A percentile compares a stretch with the other conserved stretches of the same genome.
Evolutionary conservation across 23 tunicate genomes (phyloP).

Genomic region (Halocynthia aurantium): DNA sequence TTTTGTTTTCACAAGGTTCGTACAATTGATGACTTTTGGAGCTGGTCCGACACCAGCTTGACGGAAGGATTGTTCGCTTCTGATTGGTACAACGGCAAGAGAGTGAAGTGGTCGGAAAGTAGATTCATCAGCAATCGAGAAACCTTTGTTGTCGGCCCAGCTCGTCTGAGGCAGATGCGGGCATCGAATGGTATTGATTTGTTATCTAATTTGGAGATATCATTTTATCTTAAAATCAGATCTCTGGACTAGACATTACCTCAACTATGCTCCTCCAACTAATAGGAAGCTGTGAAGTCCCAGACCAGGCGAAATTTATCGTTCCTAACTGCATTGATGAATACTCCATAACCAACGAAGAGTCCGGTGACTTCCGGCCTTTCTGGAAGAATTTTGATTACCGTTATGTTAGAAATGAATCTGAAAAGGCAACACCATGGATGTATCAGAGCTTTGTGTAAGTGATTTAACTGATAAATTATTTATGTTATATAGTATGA

Average conservation of each 20-base stretch:
- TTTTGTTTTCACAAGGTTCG: slow-evolving; percentile 28
- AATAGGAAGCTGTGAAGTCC: slow-evolving; percentile 18
- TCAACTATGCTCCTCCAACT: neutral
- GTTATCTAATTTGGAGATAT: neutral
- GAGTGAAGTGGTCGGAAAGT: slow-evolving; percentile 53
- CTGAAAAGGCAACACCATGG: slow-evolving; percentile 26
- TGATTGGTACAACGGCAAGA: slow-evolving; percentile 66
- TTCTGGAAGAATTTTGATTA: slow-evolving; percentile 10
- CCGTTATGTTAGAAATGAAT: neutral
- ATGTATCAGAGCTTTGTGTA: slow-evolving; percentile 36
- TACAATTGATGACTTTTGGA: slow-evolving; percentile 63
- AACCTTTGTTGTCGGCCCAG: slow-evolving; percentile 75
- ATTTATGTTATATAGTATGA: neutral
- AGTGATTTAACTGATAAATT: neutral
- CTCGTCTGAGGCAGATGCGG: slow-evolving; percentile 68
- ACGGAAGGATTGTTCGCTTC: slow-evolving; percentile 48
- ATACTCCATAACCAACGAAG: slow-evolving; percentile 25
- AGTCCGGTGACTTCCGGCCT: slow-evolving; percentile 17
- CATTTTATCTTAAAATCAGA: neutral
- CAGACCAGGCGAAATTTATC: neutral
- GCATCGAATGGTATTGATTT: neutral
- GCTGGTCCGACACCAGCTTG: slow-evolving; percentile 42
- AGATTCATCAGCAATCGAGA: slow-evolving; percentile 62
- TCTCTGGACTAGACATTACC: neutral
- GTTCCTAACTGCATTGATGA: slow-evolving; percentile 7